Evolutionary conservation across 2,888 invertebrate species (phyloP), one percentile per base, ranked within the genome.

Genomic region (Drosophila macrospina): DNA sequence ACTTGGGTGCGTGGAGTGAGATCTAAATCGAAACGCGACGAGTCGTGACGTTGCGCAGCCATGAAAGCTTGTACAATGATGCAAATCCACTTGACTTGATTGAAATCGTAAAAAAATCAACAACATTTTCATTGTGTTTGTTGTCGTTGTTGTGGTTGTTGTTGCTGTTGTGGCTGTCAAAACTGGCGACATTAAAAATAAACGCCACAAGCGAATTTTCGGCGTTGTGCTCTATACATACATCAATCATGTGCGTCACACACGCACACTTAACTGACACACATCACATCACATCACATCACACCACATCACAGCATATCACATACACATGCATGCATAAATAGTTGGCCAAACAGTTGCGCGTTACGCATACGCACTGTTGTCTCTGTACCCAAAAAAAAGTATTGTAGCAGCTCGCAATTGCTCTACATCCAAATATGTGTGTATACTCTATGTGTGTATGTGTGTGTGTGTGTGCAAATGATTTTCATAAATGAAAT

Each of bases 71-170:
- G 67, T 75, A 63, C 70, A 70, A 63, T 74, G 86, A 82, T 79
- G 83, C 67, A 88, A 79, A 79, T 86, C 88, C 89, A 85, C 85
- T 85, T 85, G 88, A 72, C 80, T 85, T 89, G 89, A 85, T 85
- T 85, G 83, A 82, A 85, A 88, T 88, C 88, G 73, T 88, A 74
- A 86, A 89, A 77, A 59, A 68, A 52, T 57, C 61, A 86, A 77
- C 66, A 82, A 52, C 66, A 63, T 65, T 80, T 73, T 51, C 63
- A 65, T 64, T 74, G 69, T 59, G 61, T 32, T 44, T 32, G 51
- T 52, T 51, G 39, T 6, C 20, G 37, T 61, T 60, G 41, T 42
- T 16, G 39, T 6, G 26, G 37, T 61, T 60, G 41, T 42, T 16
- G 28, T 28, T 51, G 50, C 45, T 42, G 51, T 55, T 51, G 45